These are phyloP conservation scores for Sycon ciliatum DNA, from an alignment of 37 sponge, comb jelly and placozoan species.

Conservation along the genomic window DNA sequence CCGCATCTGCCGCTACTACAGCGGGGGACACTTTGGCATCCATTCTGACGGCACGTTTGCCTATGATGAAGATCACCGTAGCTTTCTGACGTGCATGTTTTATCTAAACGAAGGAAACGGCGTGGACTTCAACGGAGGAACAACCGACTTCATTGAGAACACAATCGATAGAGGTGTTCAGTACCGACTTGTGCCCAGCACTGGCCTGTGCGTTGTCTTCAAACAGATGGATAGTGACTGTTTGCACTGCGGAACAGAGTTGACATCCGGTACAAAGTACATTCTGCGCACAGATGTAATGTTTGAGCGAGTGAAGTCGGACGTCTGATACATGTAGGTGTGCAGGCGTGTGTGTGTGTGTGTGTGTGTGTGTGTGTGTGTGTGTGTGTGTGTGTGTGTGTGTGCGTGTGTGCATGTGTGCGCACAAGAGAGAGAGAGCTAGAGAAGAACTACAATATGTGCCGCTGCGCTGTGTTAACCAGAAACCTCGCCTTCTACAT, in stretches of 20 bases:
- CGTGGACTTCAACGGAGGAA: slow-evolving; percentile 61
- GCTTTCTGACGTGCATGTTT: slow-evolving; percentile 63
- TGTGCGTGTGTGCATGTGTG: too few species aligned
- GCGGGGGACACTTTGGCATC: slow-evolving; percentile 61
- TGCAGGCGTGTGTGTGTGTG: too few species aligned
- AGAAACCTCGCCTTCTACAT: too few species aligned
- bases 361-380: too few species aligned
- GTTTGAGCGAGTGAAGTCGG: too few species aligned
- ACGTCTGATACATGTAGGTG: too few species aligned
- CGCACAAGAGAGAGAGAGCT: too few species aligned
- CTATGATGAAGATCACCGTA: slow-evolving; percentile 18
- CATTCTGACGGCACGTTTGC: slow-evolving; percentile 58
- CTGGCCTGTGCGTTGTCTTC: slow-evolving; percentile 71
- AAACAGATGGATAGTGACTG: slow-evolving; percentile 33
- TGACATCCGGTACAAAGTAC: slow-evolving; percentile 64
- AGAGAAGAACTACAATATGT: too few species aligned
- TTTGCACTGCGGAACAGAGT: slow-evolving; percentile 54
- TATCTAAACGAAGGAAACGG: slow-evolving; percentile 60
- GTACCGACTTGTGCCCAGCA: slow-evolving; percentile 30
- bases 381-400: too few species aligned
- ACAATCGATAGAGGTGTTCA: slow-evolving; percentile 3
- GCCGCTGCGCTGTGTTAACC: too few species aligned
- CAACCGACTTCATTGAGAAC: slow-evolving; percentile 54
- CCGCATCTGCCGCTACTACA: slow-evolving; percentile 62
- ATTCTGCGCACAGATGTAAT: slow-evolving; percentile 75